A percentile compares a stretch with the other conserved stretches of the same genome.
Evolutionary conservation across 2,888 invertebrate genomes (phyloP).

Genomic region (Campoletis raptor): DNA sequence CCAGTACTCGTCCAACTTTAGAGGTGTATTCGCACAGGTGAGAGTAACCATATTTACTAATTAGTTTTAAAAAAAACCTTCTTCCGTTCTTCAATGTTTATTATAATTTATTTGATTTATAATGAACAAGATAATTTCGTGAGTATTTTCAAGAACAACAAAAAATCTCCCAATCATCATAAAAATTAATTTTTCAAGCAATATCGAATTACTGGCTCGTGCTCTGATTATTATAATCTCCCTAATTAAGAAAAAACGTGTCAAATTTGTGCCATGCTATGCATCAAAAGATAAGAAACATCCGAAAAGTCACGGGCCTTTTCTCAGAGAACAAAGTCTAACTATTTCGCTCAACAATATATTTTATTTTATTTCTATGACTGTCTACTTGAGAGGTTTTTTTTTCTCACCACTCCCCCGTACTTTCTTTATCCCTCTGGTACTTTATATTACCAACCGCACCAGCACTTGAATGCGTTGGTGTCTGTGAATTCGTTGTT

Average conservation of each 20-base stretch:
- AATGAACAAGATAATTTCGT: neutral
- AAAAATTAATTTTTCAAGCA: neutral
- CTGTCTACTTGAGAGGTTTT: constrained; percentile 45
- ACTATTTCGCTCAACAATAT: constrained; percentile 6
- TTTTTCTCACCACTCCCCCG: constrained; percentile 5
- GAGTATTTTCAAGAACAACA: neutral
- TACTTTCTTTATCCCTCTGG: constrained; percentile 28
- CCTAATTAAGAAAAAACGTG: neutral
- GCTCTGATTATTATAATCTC: neutral
- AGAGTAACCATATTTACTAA: constrained; percentile 46
- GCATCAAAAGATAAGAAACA: neutral
- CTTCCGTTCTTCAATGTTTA: neutral
- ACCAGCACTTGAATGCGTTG: constrained; percentile 32
- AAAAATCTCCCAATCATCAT: neutral
- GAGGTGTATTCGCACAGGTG: constrained; percentile 80
- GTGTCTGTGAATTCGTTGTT: constrained; percentile 23
- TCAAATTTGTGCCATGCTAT: neutral
- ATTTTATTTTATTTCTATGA: constrained; percentile 28
- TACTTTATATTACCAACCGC: constrained; percentile 36
- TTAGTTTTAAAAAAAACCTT: neutral
- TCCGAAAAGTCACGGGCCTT: neutral
- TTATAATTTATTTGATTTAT: neutral
- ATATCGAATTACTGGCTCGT: neutral
- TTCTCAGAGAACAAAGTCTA: neutral
- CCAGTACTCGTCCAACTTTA: constrained; percentile 76